Evolutionary conservation across 1,140 invertebrate genomes (phyloP), one percentile per base, ranked within the genome.

Genomic region (Nasonia longicornis): DNA sequence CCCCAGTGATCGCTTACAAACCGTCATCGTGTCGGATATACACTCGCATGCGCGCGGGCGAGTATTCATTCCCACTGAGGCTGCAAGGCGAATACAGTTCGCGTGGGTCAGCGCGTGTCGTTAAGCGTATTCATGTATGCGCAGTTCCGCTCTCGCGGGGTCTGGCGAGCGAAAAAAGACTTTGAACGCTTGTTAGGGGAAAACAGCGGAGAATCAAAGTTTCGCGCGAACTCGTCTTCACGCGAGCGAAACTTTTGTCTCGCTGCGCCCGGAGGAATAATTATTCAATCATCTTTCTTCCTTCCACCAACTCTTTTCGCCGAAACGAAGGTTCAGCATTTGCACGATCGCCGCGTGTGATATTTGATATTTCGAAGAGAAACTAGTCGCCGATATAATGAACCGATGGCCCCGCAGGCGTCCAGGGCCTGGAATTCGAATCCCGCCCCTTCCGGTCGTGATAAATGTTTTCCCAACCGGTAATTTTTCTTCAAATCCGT

Each of bases 41-140:
- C 45, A 48, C 45, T 8, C 4, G 45, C 45, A 48, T 48, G 12
- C 2, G 12, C 12, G 12, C 12, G 42, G 42, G 12, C 45, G 45
- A 48, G 45, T 48, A 48, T 48, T 48, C 14, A 16, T 16, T 48
- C 45, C 11, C 12, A 10, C 45, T 48, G 45, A 48, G 45, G 45
- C 45, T 48, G 45, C 45, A 16, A 48, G 45, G 14, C 45, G 45
- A 48, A n/a, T 58, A n/a, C 52, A n/a, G 64, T 67, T 67, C 0
- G 64, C 64, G 20, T 26, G 69, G 69, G 69, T 71, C 31, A 71
- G 20, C 29, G 29, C 69, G 69, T 38, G 69, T 31, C 35, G 69
- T 71, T 71, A 71, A 71, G 31, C 69, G 69, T 71, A 71, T 71
- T 71, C 69, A 71, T 71, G 69, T 71, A 71, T 71, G 69, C 69